Evolutionary conservation across 2,888 invertebrate genomes (phyloP).

Genomic region (Acronicta alni): DNA sequence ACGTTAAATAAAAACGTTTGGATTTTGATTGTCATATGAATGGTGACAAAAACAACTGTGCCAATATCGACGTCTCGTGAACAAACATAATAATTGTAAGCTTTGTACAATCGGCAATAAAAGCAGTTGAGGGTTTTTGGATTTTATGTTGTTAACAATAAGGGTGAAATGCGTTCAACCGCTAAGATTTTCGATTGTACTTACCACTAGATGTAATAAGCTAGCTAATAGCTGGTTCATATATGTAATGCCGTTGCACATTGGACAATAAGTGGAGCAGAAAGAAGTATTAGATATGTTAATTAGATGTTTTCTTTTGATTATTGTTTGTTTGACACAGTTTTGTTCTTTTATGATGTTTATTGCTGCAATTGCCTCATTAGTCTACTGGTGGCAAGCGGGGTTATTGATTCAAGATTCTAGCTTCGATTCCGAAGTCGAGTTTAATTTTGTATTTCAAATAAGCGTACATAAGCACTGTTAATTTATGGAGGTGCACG

Average conservation of each 20-base stretch:
- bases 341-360: constrained; percentile 23
- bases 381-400: no score
- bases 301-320: constrained; percentile 39
- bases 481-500: no score
- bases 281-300: constrained; percentile 44
- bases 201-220: constrained; percentile 48
- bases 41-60: constrained; percentile 58
- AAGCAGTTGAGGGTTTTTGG: no score
- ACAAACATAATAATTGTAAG: constrained; percentile 58
- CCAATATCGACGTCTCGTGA: constrained; percentile 56
- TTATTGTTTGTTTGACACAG: constrained; percentile 35
- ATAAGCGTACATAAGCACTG: no score
- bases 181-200: no score
- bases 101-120: constrained; percentile 11
- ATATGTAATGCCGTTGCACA: constrained; percentile 48
- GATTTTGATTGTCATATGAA: constrained; percentile 80
- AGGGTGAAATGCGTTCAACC: no score
- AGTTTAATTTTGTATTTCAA: no score
- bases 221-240: constrained; percentile 14
- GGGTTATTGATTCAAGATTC: no score
- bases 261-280: constrained; percentile 47
- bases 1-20: constrained; percentile 57
- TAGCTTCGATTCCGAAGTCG: no score
- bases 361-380: constrained; percentile 2
- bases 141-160: no score